Conservation (phyloP, 1,140 invertebrate species). For the Phortica variegata region DNA sequence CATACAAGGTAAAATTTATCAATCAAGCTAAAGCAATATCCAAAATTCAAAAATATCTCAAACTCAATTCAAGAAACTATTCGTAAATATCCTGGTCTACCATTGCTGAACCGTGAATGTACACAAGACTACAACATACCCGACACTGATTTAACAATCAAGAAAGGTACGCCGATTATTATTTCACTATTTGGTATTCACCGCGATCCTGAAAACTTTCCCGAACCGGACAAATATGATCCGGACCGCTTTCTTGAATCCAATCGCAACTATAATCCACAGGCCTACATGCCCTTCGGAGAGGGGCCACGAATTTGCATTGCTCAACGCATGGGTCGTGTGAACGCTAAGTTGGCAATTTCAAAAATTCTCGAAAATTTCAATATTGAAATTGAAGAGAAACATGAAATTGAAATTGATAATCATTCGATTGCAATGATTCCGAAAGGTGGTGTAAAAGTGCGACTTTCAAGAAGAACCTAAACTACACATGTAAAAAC, state of each 20-base stretch:
- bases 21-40: too few species aligned
- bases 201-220: constrained; percentile 62
- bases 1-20: too few species aligned
- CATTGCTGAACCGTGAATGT: constrained; percentile 59
- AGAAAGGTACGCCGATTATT: constrained; percentile 58
- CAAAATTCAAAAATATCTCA: too few species aligned
- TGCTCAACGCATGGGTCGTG: constrained; percentile 35
- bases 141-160: constrained; percentile 45
- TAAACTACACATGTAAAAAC: too few species aligned
- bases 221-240: constrained; percentile 67
- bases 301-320: constrained; percentile 65
- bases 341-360: constrained; percentile 35
- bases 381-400: constrained; percentile 32
- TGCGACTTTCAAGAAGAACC: constrained; percentile 34
- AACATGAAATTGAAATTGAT: constrained; percentile 24
- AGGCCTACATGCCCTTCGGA: constrained; percentile 67
- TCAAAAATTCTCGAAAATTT: constrained; percentile 38
- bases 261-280: constrained; percentile 45
- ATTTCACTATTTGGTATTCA: constrained; percentile 58
- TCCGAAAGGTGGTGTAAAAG: constrained; percentile 35
- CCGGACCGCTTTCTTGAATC: constrained; percentile 65
- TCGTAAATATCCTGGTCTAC: constrained; percentile 63
- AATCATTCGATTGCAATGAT: constrained; percentile 26
- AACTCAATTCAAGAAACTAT: too few species aligned
- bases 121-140: constrained; percentile 56